phyloP scores from a whole-genome alignment of 1,140 invertebrate species.

The Penaeus japonicus region DNA sequence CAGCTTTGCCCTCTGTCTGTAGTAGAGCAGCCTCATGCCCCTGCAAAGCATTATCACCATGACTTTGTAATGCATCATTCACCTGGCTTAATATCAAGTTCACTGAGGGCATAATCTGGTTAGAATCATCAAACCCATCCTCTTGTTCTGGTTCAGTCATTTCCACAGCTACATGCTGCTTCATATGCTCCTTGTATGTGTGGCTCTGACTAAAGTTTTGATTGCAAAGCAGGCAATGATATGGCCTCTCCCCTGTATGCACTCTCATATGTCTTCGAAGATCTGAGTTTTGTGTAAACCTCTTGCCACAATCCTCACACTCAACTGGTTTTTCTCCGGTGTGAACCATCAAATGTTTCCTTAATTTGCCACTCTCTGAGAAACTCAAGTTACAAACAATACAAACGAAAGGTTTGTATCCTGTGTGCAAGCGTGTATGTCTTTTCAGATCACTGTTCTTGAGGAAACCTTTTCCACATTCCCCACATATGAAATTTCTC shows the following conservation, averaged over 20 bases:
- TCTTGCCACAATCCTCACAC: conserved; percentile 25
- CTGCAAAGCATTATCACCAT: too few relatives aligned
- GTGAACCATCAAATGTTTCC: conserved; percentile 39
- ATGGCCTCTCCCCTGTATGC: conserved; percentile 39
- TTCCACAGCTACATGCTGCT: not conserved
- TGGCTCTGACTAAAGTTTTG: conserved; percentile 28
- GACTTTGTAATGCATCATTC: too few relatives aligned
- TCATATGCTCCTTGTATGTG: conserved; percentile 36
- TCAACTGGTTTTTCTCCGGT: conserved; percentile 36
- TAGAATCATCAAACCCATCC: too few relatives aligned
- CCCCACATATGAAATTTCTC: conserved; percentile 35
- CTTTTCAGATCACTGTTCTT: conserved; percentile 41
- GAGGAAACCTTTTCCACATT: conserved; percentile 38
- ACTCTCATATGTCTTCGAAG: conserved; percentile 33
- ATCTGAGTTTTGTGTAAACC: conserved; percentile 39
- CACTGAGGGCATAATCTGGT: too few relatives aligned
- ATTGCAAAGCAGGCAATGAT: conserved; percentile 18
- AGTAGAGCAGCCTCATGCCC: too few relatives aligned
- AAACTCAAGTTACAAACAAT: conserved; percentile 24
- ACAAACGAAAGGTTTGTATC: conserved; percentile 24
- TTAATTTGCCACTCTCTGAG: conserved; percentile 33
- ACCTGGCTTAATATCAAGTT: too few relatives aligned
- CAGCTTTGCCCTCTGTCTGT: too few relatives aligned
- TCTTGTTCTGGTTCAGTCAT: too few relatives aligned
- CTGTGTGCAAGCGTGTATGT: conserved; percentile 30